Base-by-base conservation (phyloP, 2,888 invertebrate genomes). In the Agriopis leucophaearia region DNA sequence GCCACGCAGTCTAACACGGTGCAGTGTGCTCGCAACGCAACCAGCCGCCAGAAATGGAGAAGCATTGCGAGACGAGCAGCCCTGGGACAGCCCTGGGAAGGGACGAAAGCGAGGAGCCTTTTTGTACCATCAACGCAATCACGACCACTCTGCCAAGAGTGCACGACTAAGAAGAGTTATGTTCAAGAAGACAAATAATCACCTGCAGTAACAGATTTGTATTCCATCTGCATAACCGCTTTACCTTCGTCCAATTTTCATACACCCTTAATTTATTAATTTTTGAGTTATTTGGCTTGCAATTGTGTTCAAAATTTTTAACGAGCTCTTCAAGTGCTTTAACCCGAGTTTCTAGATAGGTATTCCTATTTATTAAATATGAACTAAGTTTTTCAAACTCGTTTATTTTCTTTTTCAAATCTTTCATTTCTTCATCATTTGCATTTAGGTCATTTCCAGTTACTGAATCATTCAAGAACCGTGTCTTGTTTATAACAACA, bases 191-290 rank as follows among this genome's bases (percentile, higher is more conserved):
- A 42, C 10, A 47, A 44, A 44, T 8, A 15, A 50, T 64, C 63
- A 64, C 56, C 63, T 64, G 56, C 13, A 44, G 42, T 10, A 55
- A 12, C 8, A 42, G 8, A 18, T 38, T 18, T 42, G 55, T 8
- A 16, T 52, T 44, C 44, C 10, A 16, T 5, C 16, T 50, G 58
- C 15, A 47, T 35, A 64, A 67, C 72, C 67, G 65, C 16, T 50
- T 64, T 52, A 58, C 64, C 52, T 64, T 64, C 16, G 65, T 57
- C 56, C 51, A 59, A 47, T 54, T 52, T 15, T 54, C 64, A 27
- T 54, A 58, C 1, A 47, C 64, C 13, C 38, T 35, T 2, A 50
- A 51, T n/a, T 54, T 64, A 27, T 52, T 52, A 1, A 52, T 9
- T 58, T 54, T 54, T 15, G 40, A 15, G 15, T 54, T 27, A n/a